Conservation (phyloP, 2,797 vertebrate genomes). For the Euthynnus affinis region DNA sequence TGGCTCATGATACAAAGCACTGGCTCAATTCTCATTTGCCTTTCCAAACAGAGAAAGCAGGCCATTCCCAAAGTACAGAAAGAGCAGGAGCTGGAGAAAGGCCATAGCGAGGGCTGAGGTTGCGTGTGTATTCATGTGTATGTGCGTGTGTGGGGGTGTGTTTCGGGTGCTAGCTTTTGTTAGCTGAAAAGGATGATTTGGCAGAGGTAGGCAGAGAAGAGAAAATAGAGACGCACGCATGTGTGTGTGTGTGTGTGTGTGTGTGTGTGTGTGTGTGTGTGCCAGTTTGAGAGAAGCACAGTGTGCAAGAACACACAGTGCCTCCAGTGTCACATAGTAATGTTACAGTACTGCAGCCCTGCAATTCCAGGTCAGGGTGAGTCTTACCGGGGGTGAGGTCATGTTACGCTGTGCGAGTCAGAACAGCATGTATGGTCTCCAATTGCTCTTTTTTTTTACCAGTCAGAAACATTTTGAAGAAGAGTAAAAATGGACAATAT, state of each 20-base stretch:
- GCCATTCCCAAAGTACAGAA: conserved; percentile 32
- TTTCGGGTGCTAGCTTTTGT: conserved; percentile 9
- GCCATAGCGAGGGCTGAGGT: conserved; percentile 34
- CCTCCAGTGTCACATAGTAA: conserved; percentile 38
- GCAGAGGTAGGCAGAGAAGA: conserved; percentile 43
- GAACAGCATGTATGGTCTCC: conserved; percentile 24
- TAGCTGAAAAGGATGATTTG: conserved; percentile 53
- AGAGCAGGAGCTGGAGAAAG: conserved; percentile 47
- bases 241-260: conserved; percentile 11
- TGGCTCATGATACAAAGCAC: conserved; percentile 18
- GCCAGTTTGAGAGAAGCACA: background rate
- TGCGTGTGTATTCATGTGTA: conserved; percentile 25
- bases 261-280: conserved; percentile 3
- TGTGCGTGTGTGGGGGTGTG: conserved; percentile 6
- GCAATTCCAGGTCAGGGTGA: conserved; percentile 67
- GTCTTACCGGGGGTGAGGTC: conserved; percentile 52
- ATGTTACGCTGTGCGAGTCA: conserved; percentile 42
- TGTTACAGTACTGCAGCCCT: conserved; percentile 37
- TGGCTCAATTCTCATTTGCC: conserved; percentile 33
- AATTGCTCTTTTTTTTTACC: conserved; percentile 18
- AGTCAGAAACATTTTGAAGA: conserved; percentile 14
- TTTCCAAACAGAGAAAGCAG: conserved; percentile 39
- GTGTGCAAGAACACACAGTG: conserved; percentile 37
- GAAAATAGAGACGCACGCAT: conserved; percentile 37
- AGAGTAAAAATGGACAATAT: background rate